A percentile compares a stretch with the other conserved stretches of the same genome.
Evolutionary conservation across 2,888 invertebrate species (phyloP).

Genomic region (Epicampocera succincta): DNA sequence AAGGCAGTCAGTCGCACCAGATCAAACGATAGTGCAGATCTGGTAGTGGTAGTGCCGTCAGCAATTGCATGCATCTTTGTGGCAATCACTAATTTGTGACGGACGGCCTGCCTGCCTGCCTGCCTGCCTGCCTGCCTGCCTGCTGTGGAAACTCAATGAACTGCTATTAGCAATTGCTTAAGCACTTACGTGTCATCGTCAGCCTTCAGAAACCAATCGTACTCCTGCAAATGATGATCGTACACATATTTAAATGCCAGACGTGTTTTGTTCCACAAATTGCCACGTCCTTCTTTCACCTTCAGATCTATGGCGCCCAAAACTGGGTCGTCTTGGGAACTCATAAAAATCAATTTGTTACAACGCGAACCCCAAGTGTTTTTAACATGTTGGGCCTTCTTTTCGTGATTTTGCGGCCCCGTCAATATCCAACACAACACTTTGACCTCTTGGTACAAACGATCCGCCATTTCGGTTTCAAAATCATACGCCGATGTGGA

Average conservation of each 20-base stretch:
- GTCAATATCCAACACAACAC: constrained; percentile 98
- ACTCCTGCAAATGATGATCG: constrained; percentile 89
- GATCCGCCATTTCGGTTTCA: constrained; percentile 84
- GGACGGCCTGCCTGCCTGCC: no score
- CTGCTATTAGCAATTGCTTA: no score
- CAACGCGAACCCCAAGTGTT: constrained; percentile 97
- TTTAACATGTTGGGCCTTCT: constrained; percentile 93
- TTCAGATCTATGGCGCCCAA: constrained; percentile 90
- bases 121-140: no score
- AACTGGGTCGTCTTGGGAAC: constrained; percentile 86
- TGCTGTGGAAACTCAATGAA: no score
- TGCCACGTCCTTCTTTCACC: constrained; percentile 91
- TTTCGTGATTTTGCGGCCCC: constrained; percentile 91
- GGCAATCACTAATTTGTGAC: no score
- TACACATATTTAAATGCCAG: constrained; percentile 94
- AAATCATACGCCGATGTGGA: constrained; percentile 1
- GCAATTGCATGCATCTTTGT: no score
- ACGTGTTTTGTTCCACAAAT: constrained; percentile 97
- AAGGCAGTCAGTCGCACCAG: no score
- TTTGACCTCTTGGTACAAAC: constrained; percentile 87
- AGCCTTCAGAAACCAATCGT: constrained; percentile 99
- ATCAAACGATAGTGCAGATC: no score
- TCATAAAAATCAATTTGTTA: constrained; percentile 93
- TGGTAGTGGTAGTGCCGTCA: no score
- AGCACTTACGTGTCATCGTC: constrained; percentile 97